These are phyloP conservation scores for Nasonovia ribisnigri DNA, from an alignment of 2,888 invertebrate species.

Conservation along the genomic window DNA sequence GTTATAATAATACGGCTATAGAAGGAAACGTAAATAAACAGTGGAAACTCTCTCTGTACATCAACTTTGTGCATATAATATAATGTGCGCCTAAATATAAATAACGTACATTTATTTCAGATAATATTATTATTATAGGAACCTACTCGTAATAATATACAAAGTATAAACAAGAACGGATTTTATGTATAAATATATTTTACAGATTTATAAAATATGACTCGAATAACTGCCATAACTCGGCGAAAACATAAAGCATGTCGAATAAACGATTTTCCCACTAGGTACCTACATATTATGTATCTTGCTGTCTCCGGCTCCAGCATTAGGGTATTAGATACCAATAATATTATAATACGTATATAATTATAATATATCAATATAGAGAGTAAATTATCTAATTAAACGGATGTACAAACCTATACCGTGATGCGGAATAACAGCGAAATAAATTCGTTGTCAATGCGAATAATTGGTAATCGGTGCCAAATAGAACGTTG, in stretches of 20 bases:
- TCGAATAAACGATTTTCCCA: background rate
- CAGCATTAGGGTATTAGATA: background rate
- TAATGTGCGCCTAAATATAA: background rate
- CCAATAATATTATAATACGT: background rate
- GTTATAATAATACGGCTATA: background rate
- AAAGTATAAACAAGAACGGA: background rate
- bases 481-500: slow-evolving; percentile 8
- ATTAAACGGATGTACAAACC: background rate
- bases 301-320: background rate
- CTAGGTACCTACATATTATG: no score
- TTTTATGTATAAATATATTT: background rate
- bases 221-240: background rate
- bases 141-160: no score
- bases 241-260: background rate
- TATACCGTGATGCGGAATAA: background rate
- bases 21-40: background rate
- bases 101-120: background rate
- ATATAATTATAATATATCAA: background rate
- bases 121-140: background rate
- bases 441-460: slow-evolving; percentile 6
- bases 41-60: background rate
- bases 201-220: background rate
- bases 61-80: background rate
- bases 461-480: slow-evolving; percentile 23
- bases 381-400: background rate